Conservation (phyloP, 2,797 vertebrate species). For the Mus minutoides region DNA sequence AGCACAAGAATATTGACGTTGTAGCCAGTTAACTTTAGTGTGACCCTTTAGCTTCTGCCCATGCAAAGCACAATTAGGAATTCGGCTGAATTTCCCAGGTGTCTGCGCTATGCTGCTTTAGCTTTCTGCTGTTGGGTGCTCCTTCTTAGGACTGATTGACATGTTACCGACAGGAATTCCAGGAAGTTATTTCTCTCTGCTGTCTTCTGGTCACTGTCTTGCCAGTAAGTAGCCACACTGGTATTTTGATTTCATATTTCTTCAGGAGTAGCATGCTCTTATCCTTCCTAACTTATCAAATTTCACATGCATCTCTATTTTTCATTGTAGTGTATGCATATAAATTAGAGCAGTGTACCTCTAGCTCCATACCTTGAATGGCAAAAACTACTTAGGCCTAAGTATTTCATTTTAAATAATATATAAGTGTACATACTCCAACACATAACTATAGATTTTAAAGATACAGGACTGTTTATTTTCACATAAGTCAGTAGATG, state of each 20-base stretch:
- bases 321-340: constrained; percentile 20
- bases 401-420: constrained; percentile 68
- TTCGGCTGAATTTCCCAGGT: constrained; percentile 53
- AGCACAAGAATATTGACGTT: constrained; percentile 68
- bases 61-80: constrained; percentile 74
- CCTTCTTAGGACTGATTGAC: constrained; percentile 45
- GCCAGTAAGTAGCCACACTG: constrained; percentile 17
- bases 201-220: constrained; percentile 42
- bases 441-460: constrained; percentile 72
- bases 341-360: constrained; percentile 48
- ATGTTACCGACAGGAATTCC: constrained; percentile 64
- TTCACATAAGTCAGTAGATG: constrained; percentile 70
- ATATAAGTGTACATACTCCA: constrained; percentile 75
- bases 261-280: constrained; percentile 64
- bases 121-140: constrained; percentile 6
- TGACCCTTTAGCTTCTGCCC: constrained; percentile 58
- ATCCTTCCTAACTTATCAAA: constrained; percentile 58
- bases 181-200: constrained; percentile 47
- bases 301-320: constrained; percentile 63
- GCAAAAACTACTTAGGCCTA: constrained; percentile 71
- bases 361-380: constrained; percentile 63
- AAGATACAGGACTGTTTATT: constrained; percentile 75
- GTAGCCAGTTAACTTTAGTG: constrained; percentile 1
- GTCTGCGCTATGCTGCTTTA: background rate
- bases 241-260: constrained; percentile 52